Evolutionary conservation across 2,797 vertebrate species (phyloP), one percentile per base, ranked within the genome.

Genomic region (Megaceryle alcyon): DNA sequence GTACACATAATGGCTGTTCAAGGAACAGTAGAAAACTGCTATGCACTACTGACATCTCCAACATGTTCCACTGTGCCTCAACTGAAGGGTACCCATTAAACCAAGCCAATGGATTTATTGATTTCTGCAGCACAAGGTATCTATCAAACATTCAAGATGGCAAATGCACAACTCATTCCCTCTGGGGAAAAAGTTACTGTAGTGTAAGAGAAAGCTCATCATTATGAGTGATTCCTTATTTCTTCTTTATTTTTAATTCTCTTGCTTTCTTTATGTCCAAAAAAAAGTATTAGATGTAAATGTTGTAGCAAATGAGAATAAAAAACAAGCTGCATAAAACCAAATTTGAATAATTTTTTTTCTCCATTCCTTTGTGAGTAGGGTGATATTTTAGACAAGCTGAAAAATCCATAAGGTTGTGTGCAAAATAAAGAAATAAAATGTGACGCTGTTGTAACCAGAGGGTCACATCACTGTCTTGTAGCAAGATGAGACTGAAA

Each of bases 171-270:
- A 37, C 26, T 51, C 29, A 20, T 56, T 84, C 43, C 26, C 15
- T 39, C 10, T 1, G 10, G 0, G 11, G 0, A 5, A 6, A 56
- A 60, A 48, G 46, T 48, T 48, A 22, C 46, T 22, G 46, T 48
- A 48, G 46, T 22, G 12, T 48, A 48, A 48, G 46, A 22, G 11
- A 48, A 48, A 48, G 21, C 46, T 48, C 46, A 22, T 48, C 46
- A 7, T 48, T 48, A 23, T 22, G 12, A 22, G 21, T 22, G 21
- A 48, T 48, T 48, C 46, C 46, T 7, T 70, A 53, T 51, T 72
- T 68, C 5, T 57, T 61, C 1, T 53, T 82, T n/a, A 6, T 61
- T 1, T 53, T 82, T n/a, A 6, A 48, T 35, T 69, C 54, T 68
- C 46, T 91, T 22, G 43, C 5, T 83, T 16, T 75, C 17, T 63